These are phyloP conservation scores for Edolisoma coerulescens DNA, from an alignment of 2,113 vertebrate genomes.

Conservation along the genomic window DNA sequence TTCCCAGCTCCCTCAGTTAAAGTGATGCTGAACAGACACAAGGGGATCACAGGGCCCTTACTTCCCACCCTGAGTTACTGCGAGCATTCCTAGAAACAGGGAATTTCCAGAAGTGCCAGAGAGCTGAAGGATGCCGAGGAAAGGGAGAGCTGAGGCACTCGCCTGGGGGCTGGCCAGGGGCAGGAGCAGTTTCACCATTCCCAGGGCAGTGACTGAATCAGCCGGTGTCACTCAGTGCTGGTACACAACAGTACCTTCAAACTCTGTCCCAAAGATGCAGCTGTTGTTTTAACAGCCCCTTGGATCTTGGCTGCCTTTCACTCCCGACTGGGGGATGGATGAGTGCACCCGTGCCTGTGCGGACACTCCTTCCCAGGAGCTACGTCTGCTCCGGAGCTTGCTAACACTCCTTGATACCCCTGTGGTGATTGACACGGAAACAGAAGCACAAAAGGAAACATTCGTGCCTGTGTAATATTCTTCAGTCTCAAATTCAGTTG, in stretches of 20 bases:
- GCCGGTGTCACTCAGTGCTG: neutral
- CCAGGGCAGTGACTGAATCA: neutral
- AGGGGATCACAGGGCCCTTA: neutral
- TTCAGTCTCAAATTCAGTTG: neutral
- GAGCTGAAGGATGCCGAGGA: neutral
- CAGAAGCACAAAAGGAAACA: neutral
- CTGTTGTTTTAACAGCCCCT: neutral
- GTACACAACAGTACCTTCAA: accelerated
- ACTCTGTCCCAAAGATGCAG: neutral
- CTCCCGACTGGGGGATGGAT: accelerated
- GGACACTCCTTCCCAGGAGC: neutral
- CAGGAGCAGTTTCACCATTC: neutral
- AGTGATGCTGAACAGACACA: neutral
- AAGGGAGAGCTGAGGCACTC: accelerated
- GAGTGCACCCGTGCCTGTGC: accelerated
- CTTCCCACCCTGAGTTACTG: neutral
- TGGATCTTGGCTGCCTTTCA: neutral
- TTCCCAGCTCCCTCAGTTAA: neutral
- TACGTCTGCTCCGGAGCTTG: neutral
- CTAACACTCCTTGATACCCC: neutral
- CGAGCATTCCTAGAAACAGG: neutral
- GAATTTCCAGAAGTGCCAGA: neutral
- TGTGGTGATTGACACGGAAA: neutral
- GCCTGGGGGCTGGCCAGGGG: neutral
- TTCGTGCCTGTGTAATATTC: neutral